Evolutionary conservation across 2,888 invertebrate species (phyloP), one percentile per base, ranked within the genome.

Genomic region (Clivina fossor): DNA sequence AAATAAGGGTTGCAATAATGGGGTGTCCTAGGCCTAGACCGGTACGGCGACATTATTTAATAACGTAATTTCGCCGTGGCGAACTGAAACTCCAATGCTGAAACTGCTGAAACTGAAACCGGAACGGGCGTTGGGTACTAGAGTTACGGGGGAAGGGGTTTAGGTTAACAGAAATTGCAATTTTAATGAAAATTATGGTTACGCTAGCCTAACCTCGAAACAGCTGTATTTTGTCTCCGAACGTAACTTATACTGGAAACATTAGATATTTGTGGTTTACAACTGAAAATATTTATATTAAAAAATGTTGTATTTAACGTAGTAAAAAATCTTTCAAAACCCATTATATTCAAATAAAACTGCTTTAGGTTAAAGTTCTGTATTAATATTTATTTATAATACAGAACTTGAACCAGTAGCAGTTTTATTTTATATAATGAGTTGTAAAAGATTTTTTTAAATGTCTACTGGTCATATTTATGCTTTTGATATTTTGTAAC

Each of bases 131-230:
- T 11, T 44, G 22, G 4, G 5, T 8, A 11, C 26, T 8, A 8
- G 35, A 20, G 19, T 19, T 44, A 30, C 19, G 11, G 28, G 30
- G 28, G 18, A 46, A 46, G n/a, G 18, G 18, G 20, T 19, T 18
- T 19, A 9, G 47, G 33, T 33, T n/a, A 15, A 26, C 43, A 43
- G 51, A 33, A 51, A 51, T 51, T 51, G 51, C 51, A 51, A 51
- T 51, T 43, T 51, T 43, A 51, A 51, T 41, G 43, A 43, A 51
- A 51, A 43, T 51, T 51, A 51, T 51, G 51, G 51, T 49, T 33
- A 19, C 49, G 13, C 38, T 49, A 19, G 38, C 19, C 43, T 33
- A 35, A 41, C 51, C n/a, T n/a, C 51, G 24, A 51, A 51, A 51
- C 51, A 51, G 43, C 51, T 43, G 43, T 51, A 51, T 51, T 43